These are phyloP conservation scores for Elephantulus edwardii DNA, from an alignment of 2,113 vertebrate species.

Conservation along the genomic window DNA sequence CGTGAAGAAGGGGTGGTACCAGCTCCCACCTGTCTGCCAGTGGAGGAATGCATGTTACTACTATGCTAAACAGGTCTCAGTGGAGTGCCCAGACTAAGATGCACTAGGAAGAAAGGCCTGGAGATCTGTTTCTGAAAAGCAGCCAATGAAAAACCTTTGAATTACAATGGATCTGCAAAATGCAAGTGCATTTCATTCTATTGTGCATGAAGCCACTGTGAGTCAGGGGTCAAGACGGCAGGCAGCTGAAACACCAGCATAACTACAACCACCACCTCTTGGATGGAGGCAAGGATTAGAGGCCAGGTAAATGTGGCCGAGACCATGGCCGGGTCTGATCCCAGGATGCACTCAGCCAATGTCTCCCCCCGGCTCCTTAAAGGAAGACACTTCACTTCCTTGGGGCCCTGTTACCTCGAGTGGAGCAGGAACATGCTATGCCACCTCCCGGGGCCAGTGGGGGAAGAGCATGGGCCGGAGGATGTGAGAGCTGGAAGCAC, in stretches of 20 bases:
- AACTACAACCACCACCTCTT: not conserved
- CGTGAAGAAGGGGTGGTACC: too few relatives aligned
- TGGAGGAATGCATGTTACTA: not conserved
- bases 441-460: not conserved
- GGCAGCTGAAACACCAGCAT: not conserved
- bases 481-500: accelerated
- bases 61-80: not conserved
- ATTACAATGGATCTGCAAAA: not conserved
- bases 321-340: not conserved
- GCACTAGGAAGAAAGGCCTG: not conserved
- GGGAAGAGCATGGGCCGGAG: not conserved
- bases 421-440: accelerated
- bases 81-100: not conserved
- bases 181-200: not conserved
- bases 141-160: not conserved
- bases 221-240: not conserved
- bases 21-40: accelerated
- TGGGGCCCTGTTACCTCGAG: not conserved
- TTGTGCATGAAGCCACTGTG: not conserved
- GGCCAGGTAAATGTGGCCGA: not conserved
- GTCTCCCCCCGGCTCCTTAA: not conserved
- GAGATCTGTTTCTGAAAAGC: not conserved
- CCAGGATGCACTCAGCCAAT: not conserved
- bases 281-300: not conserved
- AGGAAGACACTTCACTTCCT: not conserved